Evolutionary conservation across 1,140 invertebrate genomes (phyloP).

Genomic region (Prorops nasuta): DNA sequence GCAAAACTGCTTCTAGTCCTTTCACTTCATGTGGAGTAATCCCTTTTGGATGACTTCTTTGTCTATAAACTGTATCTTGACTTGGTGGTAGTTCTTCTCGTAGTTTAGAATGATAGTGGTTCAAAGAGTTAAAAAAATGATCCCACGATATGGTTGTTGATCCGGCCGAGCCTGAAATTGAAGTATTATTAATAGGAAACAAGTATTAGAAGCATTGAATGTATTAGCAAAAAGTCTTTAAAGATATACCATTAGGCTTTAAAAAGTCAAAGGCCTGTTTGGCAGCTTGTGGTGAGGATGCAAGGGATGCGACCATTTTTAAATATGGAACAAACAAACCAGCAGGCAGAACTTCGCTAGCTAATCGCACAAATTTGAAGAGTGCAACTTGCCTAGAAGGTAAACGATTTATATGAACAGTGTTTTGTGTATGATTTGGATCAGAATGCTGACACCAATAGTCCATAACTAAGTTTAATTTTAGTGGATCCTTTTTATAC

Average conservation of each 20-base stretch:
- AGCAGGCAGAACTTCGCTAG: constrained; percentile 83
- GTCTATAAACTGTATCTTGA: constrained; percentile 66
- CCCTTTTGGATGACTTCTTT: constrained; percentile 61
- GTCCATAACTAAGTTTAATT: constrained; percentile 71
- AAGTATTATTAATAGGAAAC: too few species aligned
- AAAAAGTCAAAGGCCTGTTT: constrained; percentile 84
- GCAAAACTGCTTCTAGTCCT: constrained; percentile 78
- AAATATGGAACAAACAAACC: constrained; percentile 85
- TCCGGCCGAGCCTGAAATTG: constrained; percentile 45
- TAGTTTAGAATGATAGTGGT: constrained; percentile 70
- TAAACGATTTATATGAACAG: constrained; percentile 43
- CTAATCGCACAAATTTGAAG: constrained; percentile 87
- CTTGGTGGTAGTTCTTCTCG: constrained; percentile 65
- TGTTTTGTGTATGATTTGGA: constrained; percentile 35
- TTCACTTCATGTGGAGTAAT: constrained; percentile 85
- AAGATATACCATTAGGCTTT: constrained; percentile 65
- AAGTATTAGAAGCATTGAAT: too few species aligned
- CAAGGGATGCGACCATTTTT: constrained; percentile 81
- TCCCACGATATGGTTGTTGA: constrained; percentile 75
- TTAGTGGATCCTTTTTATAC: constrained; percentile 73
- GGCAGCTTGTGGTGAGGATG: constrained; percentile 70
- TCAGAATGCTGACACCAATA: constrained; percentile 73
- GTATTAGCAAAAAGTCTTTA: too few species aligned
- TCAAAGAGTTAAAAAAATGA: constrained; percentile 84
- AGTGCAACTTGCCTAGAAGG: constrained; percentile 71